phyloP scores from a whole-genome alignment of 1,140 invertebrate species.

The Triops longicaudatus region DNA sequence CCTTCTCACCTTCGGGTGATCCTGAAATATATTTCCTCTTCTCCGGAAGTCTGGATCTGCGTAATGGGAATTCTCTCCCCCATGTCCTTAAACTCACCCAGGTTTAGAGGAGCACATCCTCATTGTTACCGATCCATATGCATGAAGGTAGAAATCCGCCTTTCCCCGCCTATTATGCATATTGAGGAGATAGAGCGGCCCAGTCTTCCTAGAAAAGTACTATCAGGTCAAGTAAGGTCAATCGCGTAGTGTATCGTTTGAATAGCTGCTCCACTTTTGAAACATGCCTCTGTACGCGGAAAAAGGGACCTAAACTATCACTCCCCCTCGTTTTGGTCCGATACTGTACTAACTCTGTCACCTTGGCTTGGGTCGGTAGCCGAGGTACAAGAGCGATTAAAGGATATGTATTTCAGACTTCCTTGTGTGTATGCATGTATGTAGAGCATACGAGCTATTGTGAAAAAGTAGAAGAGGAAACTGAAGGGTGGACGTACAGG shows the following conservation, averaged over 20 bases:
- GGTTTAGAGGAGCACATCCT: neutral
- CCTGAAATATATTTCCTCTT: neutral
- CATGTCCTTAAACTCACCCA: neutral
- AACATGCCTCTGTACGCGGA: neutral
- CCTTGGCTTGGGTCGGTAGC: neutral
- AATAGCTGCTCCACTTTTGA: slow-evolving; percentile 1
- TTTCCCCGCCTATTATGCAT: neutral
- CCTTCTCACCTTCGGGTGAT: neutral
- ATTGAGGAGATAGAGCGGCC: neutral
- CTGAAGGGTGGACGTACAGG: neutral
- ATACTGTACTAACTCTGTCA: neutral
- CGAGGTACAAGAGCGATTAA: neutral
- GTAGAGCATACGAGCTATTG: neutral
- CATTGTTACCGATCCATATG: neutral
- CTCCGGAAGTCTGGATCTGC: neutral
- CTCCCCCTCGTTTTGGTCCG: neutral
- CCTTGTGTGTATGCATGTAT: neutral
- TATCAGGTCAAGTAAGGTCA: slow-evolving; percentile 3
- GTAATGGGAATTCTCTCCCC: neutral
- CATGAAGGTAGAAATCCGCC: neutral
- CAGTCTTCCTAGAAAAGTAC: neutral
- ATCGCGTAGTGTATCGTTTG: neutral
- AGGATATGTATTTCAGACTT: neutral
- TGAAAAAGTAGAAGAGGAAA: neutral
- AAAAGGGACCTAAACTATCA: neutral